Conservation (phyloP, 1,140 invertebrate species). For the Pogonomyrmex californicus region DNA sequence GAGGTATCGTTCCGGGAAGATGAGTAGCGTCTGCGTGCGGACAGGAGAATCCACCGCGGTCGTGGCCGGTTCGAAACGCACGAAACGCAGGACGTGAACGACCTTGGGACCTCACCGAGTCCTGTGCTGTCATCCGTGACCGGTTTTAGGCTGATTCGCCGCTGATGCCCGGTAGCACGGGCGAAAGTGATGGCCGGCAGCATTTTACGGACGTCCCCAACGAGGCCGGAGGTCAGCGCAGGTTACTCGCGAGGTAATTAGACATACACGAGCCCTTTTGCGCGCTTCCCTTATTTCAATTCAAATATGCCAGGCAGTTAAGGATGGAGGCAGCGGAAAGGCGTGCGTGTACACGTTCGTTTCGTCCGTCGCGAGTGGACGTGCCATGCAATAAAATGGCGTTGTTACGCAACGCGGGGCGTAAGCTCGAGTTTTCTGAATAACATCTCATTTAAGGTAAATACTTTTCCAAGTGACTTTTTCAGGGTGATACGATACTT, state of each 20-base stretch:
- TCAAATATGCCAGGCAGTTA: not conserved
- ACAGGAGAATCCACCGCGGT: constrained; percentile 19
- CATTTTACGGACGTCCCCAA: not conserved
- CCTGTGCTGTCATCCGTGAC: constrained; percentile 9
- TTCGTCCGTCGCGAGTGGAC: not conserved
- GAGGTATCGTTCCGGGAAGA: constrained; percentile 45
- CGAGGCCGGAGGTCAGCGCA: not conserved
- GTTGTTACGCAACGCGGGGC: not conserved
- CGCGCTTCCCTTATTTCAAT: not conserved
- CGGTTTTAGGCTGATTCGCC: constrained; percentile 29
- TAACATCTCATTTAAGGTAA: not conserved
- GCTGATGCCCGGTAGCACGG: not conserved
- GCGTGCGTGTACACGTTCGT: not conserved
- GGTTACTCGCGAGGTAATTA: constrained; percentile 41
- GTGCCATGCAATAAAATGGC: not conserved
- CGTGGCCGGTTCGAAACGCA: not conserved
- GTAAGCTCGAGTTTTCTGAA: not conserved
- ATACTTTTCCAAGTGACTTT: not conserved
- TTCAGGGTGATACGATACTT: too few species aligned
- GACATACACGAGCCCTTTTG: not conserved
- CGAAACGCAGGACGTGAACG: not conserved
- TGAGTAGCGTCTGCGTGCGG: constrained; percentile 41
- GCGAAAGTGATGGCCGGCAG: constrained; percentile 35
- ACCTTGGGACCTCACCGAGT: constrained; percentile 1
- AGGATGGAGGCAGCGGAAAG: not conserved